phyloP scores from a whole-genome alignment of 2,888 invertebrate genomes.

The Folsomia candida region DNA sequence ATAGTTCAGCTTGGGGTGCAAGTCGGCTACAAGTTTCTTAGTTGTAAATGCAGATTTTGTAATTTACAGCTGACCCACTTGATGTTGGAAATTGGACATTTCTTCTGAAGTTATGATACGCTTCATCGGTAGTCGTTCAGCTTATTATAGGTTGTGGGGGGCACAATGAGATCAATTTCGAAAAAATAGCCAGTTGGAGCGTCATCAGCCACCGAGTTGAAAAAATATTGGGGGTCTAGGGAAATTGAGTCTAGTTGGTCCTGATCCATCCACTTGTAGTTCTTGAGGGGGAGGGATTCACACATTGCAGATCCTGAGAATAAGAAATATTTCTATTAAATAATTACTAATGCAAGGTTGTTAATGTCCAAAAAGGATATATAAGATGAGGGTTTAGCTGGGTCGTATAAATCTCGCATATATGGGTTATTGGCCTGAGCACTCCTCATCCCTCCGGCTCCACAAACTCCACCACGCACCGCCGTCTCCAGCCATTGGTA shows the following conservation, averaged over 20 bases:
- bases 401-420: not conserved
- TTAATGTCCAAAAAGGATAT: not conserved
- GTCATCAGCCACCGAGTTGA: not conserved
- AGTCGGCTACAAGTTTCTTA: not conserved
- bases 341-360: too few relatives aligned
- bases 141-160: not conserved
- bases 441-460: not conserved
- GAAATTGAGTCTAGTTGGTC: slow-evolving; percentile 1
- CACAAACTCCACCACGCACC: not conserved
- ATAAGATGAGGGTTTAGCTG: not conserved
- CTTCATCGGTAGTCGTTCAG: not conserved
- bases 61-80: not conserved
- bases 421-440: not conserved
- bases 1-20: not conserved
- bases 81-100: not conserved
- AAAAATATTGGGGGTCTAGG: not conserved
- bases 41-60: not conserved
- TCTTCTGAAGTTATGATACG: not conserved
- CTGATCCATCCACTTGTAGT: not conserved
- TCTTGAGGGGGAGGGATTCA: not conserved
- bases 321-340: too few relatives aligned
- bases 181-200: not conserved
- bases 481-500: not conserved
- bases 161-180: not conserved
- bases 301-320: too few relatives aligned